These are phyloP conservation scores for Sphaerophoria taeniata DNA, from an alignment of 2,888 invertebrate species.

Conservation along the genomic window DNA sequence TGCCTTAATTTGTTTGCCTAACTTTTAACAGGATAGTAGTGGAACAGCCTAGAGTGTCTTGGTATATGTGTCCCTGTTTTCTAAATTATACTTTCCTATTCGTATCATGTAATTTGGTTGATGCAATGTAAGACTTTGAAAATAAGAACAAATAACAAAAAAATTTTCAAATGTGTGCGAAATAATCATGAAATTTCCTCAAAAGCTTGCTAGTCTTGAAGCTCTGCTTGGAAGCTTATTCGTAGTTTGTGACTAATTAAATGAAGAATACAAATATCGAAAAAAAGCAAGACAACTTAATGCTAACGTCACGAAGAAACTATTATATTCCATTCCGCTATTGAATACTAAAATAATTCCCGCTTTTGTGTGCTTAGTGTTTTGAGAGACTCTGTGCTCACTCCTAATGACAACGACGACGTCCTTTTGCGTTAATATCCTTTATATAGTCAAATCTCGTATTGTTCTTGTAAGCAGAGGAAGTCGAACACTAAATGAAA, in stretches of 20 bases:
- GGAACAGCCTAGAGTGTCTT: too few relatives aligned
- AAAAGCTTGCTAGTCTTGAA: constrained; percentile 1
- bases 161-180: too few relatives aligned
- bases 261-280: not conserved
- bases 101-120: too few relatives aligned
- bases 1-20: too few relatives aligned
- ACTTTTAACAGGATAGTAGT: too few relatives aligned
- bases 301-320: constrained; percentile 37
- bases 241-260: constrained; percentile 32
- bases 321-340: constrained; percentile 21
- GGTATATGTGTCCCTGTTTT: too few relatives aligned
- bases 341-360: constrained; percentile 35
- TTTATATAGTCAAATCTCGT: not conserved
- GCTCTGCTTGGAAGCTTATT: constrained; percentile 23
- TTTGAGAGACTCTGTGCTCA: not conserved
- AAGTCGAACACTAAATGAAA: not conserved
- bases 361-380: constrained; percentile 29
- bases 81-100: too few relatives aligned
- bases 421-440: constrained; percentile 44
- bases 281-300: constrained; percentile 30
- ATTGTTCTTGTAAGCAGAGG: not conserved
- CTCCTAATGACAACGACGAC: constrained; percentile 55
- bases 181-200: not conserved
- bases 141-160: too few relatives aligned
- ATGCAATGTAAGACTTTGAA: too few relatives aligned